Conservation (phyloP, 2,888 invertebrate species). For the Hirtodrosophila histrioides region DNA sequence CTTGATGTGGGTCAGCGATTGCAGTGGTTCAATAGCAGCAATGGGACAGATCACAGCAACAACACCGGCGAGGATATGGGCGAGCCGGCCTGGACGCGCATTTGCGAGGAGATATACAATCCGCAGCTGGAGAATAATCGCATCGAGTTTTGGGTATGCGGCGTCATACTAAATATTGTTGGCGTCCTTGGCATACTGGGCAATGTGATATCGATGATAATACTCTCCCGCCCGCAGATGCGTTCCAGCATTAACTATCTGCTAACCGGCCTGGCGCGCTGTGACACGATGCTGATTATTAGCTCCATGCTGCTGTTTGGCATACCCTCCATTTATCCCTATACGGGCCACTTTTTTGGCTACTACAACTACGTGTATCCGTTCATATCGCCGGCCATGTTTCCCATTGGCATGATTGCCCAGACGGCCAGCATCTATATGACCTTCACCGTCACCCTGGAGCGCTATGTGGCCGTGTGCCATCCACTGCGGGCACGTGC, state of each 20-base stretch:
- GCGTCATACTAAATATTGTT: slow-evolving; percentile 91
- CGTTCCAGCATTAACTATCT: slow-evolving; percentile 97
- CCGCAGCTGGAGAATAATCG: slow-evolving; percentile 84
- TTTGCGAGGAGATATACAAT: slow-evolving; percentile 75
- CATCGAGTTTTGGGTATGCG: slow-evolving; percentile 92
- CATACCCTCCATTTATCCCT: slow-evolving; percentile 92
- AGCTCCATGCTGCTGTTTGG: slow-evolving; percentile 95
- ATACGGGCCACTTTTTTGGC: slow-evolving; percentile 90
- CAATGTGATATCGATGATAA: slow-evolving; percentile 95
- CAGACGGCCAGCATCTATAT: slow-evolving; percentile 98
- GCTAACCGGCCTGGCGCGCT: slow-evolving; percentile 95
- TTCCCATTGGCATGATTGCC: slow-evolving; percentile 93
- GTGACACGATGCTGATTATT: slow-evolving; percentile 95
- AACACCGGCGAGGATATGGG: slow-evolving; percentile 36
- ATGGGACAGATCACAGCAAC: background rate
- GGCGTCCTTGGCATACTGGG: slow-evolving; percentile 94
- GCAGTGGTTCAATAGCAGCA: slow-evolving; percentile 8
- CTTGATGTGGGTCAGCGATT: slow-evolving; percentile 19
- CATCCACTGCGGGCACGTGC: slow-evolving; percentile 95
- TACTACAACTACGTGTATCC: slow-evolving; percentile 93
- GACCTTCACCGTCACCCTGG: slow-evolving; percentile 94
- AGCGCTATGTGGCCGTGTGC: slow-evolving; percentile 97
- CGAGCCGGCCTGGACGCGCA: slow-evolving; percentile 58
- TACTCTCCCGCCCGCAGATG: slow-evolving; percentile 96
- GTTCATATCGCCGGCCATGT: slow-evolving; percentile 91